phyloP scores from a whole-genome alignment of 1,140 invertebrate genomes.

The Lucilia cuprina region DNA sequence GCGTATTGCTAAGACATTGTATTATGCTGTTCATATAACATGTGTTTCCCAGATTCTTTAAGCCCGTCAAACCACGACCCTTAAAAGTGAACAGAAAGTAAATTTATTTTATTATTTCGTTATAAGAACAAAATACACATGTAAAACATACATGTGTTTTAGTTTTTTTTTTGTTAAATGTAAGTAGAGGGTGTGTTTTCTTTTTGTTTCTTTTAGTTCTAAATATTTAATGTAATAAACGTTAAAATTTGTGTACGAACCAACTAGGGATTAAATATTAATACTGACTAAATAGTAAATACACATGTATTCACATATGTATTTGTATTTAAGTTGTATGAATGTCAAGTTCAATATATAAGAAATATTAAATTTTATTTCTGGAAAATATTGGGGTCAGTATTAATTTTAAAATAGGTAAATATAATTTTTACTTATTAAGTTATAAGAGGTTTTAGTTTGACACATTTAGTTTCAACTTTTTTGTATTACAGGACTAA shows the following conservation, averaged over 20 bases:
- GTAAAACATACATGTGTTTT: neutral
- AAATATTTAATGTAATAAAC: neutral
- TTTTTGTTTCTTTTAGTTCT: no score
- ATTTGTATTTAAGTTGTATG: neutral
- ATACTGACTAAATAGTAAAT: neutral
- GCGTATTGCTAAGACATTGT: slow-evolving; percentile 87
- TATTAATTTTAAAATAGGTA: no score
- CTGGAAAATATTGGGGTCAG: neutral
- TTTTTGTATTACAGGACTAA: no score
- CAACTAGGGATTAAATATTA: neutral
- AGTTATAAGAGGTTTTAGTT: no score
- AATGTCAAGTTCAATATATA: neutral
- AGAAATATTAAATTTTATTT: neutral
- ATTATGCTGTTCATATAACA: slow-evolving; percentile 98
- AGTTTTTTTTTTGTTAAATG: neutral
- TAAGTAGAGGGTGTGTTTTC: neutral
- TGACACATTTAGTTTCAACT: no score
- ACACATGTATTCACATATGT: no score
- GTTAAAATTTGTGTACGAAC: neutral
- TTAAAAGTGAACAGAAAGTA: slow-evolving; percentile 45
- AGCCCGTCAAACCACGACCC: slow-evolving; percentile 79
- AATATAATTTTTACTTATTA: no score
- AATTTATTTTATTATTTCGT: neutral
- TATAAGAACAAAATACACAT: no score
- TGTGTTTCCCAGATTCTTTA: slow-evolving; percentile 92